Conservation (phyloP, 2,888 invertebrate genomes). For the Amorpha juglandis region DNA sequence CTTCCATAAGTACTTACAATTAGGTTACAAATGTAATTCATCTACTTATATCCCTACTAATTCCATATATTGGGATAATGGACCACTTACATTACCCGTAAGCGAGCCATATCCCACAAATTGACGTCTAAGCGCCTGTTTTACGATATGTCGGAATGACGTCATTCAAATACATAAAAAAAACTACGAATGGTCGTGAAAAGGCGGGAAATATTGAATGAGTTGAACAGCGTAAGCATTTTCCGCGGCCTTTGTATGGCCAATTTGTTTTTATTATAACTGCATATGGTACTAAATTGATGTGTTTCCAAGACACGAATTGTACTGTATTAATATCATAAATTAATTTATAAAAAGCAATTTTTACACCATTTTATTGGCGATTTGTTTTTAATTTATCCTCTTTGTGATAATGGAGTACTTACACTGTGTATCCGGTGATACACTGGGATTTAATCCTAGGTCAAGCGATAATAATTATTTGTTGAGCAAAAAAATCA, state of each 20-base stretch:
- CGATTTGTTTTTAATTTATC: too few species aligned
- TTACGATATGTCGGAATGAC: conserved; percentile 15
- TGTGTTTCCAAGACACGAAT: neutral
- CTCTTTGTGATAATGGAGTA: too few species aligned
- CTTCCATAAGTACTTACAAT: neutral
- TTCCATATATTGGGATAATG: conserved; percentile 12
- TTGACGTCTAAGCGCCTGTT: conserved; percentile 11
- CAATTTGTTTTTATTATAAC: conserved; percentile 1
- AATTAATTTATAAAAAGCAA: too few species aligned
- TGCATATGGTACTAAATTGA: neutral
- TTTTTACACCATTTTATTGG: too few species aligned
- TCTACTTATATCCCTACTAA: conserved; percentile 5
- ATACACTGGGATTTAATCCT: too few species aligned
- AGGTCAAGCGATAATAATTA: too few species aligned
- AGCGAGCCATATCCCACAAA: conserved; percentile 9
- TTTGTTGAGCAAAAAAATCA: too few species aligned
- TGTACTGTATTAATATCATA: too few species aligned
- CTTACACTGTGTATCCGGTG: too few species aligned
- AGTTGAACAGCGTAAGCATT: neutral
- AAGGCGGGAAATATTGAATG: neutral
- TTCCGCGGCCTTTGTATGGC: neutral
- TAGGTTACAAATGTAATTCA: neutral
- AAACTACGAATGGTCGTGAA: conserved; percentile 12
- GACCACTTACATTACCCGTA: conserved; percentile 15
- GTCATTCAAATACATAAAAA: conserved; percentile 6